Base-by-base conservation (phyloP, 2,797 vertebrate genomes). In the Falco berigora region DNA sequence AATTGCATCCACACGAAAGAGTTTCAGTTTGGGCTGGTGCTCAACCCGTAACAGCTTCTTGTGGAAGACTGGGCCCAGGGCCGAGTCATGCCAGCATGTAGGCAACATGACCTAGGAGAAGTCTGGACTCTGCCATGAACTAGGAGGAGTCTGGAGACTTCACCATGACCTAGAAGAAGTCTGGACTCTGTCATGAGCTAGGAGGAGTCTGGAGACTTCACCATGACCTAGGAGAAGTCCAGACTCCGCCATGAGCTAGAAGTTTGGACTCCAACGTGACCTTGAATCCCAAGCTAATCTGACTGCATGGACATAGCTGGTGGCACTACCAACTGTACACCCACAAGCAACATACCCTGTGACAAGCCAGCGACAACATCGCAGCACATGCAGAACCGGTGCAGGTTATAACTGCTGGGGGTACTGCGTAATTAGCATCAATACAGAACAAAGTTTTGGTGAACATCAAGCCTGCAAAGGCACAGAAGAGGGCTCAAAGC, bases 331-430 rank as follows among this genome's bases (percentile, higher is more conserved):
- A 69, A 25, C 8, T 7, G 14, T 6, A 47, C 5, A 9, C 27
- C 30, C 34, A n/a, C 23, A 30, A 55, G 52, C 17, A 78, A 17
- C 5, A 4, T 27, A 50, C 77, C 62, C 53, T 77, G 63, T 46
- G 71, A 73, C 44, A 88, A 88, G 64, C 40, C 61, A 53, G 30
- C 58, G 50, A 47, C 64, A 84, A 69, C 47, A 55, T 3, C 13
- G 44, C 38, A 76, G 30, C 50, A 50, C 0, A 0, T 28, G 69
- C 69, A 91, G 61, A 82, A 89, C 0, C 40, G 73, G 46, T 53
- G 49, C 34, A 66, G 30, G 9, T 52, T 88, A 3, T 14, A 80
- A 58, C 36, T 89, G 27, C 46, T 47, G 55, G 42, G 50, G n/a
- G 25, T 27, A 32, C 24, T 79, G 76, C 5, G 15, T 56, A 74